Evolutionary conservation across 2,797 vertebrate genomes (phyloP), one percentile per base, ranked within the genome.

Genomic region (Myotis planiceps): DNA sequence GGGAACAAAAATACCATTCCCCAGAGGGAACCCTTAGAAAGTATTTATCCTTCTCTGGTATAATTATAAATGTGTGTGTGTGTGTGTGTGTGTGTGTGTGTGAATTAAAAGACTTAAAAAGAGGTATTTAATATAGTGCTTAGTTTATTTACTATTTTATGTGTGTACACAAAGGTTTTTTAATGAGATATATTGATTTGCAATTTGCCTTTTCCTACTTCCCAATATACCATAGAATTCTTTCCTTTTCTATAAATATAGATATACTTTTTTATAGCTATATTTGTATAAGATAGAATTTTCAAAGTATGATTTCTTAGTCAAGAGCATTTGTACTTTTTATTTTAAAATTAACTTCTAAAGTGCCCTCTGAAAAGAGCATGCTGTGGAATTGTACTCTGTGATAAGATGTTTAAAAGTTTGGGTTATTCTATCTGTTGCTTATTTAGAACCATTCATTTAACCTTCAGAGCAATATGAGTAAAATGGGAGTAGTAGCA

Each of bases 71-170:
- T 47, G n/a, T 66, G 27, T 65, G 15, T 60, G n/a, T 60, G n/a
- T 78, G 3, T 23, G 25, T 49, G 25, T 10, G 4, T 51, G 19
- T 83, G 6, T 51, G 51, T 53, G 69, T 92, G 32, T 83, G 25
- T 91, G 16, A 90, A 80, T 47, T 89, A 75, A 81, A 68, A 63
- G 32, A 95, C 60, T 32, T 68, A 87, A 82, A 82, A 89, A n/a
- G 21, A 82, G 60, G 9, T 84, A 9, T 80, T 88, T 72, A 71
- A 51, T 86, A 6, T 47, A 79, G 18, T 68, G 27, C 39, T 78
- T 6, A 86, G 16, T 87, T 87, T 92, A 66, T 92, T 90, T 92
- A 55, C 25, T 34, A 71, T 47, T 78, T 63, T 81, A 71, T 63
- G n/a, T 45, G 49, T 76, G 6, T 79, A 49, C 27, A 16, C 37